phyloP scores from a whole-genome alignment of 1,140 invertebrate genomes.

The Apocrypta bakeri region DNA sequence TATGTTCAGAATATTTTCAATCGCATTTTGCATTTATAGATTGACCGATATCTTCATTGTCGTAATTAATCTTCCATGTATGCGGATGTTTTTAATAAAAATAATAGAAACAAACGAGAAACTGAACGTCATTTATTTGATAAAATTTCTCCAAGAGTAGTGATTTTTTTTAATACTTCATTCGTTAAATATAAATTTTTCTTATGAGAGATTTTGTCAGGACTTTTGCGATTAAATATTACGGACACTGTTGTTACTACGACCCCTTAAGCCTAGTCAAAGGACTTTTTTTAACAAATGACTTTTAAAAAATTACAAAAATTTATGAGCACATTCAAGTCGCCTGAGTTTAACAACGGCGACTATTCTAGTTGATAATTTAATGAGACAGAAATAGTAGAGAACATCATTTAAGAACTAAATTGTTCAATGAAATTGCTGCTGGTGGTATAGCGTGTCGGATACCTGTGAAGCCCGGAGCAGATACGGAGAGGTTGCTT shows the following conservation, averaged over 20 bases:
- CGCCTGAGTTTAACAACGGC: neutral
- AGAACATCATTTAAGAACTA: constrained; percentile 45
- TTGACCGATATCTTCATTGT: neutral
- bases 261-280: constrained; percentile 39
- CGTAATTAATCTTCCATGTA: neutral
- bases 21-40: constrained; percentile 1
- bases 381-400: constrained; percentile 32
- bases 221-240: constrained; percentile 30
- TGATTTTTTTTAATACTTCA: no score
- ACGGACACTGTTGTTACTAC: neutral
- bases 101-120: neutral
- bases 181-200: no score
- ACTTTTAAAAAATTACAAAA: constrained; percentile 10
- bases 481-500: constrained; percentile 81
- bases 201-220: neutral
- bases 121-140: neutral
- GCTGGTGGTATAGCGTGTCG: constrained; percentile 52
- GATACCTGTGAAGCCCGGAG: constrained; percentile 79
- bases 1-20: constrained; percentile 32
- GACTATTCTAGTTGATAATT: constrained; percentile 33
- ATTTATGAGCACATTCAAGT: constrained; percentile 32
- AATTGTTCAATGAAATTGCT: constrained; percentile 46
- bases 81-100: neutral
- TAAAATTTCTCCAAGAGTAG: neutral
- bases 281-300: constrained; percentile 36